Evolutionary conservation across 2,888 invertebrate species (phyloP).

Genomic region (Drosophila atripex): DNA sequence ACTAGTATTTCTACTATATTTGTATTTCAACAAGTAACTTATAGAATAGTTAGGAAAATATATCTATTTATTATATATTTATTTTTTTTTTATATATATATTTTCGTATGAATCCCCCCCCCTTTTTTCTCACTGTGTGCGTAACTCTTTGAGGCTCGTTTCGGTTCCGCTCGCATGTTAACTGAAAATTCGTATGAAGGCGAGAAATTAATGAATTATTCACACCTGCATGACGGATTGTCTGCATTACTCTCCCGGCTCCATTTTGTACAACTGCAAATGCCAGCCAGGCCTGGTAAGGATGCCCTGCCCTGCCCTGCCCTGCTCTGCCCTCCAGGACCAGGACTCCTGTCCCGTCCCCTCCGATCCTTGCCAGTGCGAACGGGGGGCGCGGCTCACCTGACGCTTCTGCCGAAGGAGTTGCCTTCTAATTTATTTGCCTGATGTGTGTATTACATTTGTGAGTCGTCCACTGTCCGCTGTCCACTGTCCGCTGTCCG

Average conservation of each 20-base stretch:
- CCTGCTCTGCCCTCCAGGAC: neutral
- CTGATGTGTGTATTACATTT: conserved; percentile 79
- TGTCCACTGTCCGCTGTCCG: neutral
- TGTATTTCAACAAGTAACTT: no score
- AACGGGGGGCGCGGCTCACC: conserved; percentile 53
- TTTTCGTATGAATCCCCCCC: no score
- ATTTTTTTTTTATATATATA: no score
- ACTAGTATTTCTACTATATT: no score
- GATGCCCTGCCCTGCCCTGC: neutral
- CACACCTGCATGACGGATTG: conserved; percentile 84
- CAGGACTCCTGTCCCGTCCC: neutral
- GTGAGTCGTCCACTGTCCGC: conserved; percentile 29
- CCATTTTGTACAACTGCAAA: conserved; percentile 39
- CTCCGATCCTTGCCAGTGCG: conserved; percentile 27
- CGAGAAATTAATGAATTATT: conserved; percentile 84
- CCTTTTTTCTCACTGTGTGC: conserved; percentile 43
- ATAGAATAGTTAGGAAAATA: no score
- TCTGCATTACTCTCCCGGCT: conserved; percentile 72
- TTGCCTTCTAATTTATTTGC: conserved; percentile 81
- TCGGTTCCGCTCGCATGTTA: conserved; percentile 79
- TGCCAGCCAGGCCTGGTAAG: neutral
- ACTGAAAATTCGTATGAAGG: conserved; percentile 81
- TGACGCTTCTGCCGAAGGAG: conserved; percentile 76
- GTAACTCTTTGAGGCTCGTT: conserved; percentile 76
- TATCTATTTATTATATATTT: no score